Evolutionary conservation across 2,888 invertebrate species (phyloP), one percentile per base, ranked within the genome.

Genomic region (Agrotis puta): DNA sequence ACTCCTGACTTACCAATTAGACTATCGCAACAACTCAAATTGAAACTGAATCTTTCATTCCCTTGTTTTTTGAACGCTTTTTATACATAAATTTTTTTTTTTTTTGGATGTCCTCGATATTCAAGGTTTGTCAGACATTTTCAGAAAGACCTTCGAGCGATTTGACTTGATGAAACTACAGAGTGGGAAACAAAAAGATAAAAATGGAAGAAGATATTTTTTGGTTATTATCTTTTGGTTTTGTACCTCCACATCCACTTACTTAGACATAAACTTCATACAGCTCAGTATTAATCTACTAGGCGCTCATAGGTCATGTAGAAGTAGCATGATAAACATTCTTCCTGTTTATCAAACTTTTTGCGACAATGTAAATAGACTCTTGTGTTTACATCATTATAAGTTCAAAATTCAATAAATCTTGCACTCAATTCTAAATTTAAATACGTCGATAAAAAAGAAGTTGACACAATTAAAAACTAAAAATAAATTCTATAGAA

Each of bases 401-500:
- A 54, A 54, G 56, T n/a, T 11, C 27, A 45, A 56, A 56, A 24
- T 33, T 9, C 4, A 24, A 77, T 45, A 11, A 47, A 62, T 70
- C 51, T 43, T 45, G n/a, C 62, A 48, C 7, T 43, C 20, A 0
- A 33, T 63, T 63, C 48, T 53, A 59, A 78, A 64, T 71, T 39
- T 39, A 75, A 78, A 62, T 6, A 51, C 2, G 3, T 27, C 13
- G n/a, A 72, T 47, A 76, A 51, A 69, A 64, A 56, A 48, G 27
- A 66, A 22, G 39, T 2, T 33, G 53, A 61, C 43, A 48, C 47
- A 78, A 59, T 47, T 45, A 13, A 22, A 5, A 24, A 24, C 64
- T 64, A 79, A 47, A 75, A 79, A 75, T 64, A 75, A 75, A 51
- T 33, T 20, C 48, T 58, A 62, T 65, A 64, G 74, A 66, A 79